phyloP scores from a whole-genome alignment of 2,888 invertebrate genomes.

The Archips crataeganus region DNA sequence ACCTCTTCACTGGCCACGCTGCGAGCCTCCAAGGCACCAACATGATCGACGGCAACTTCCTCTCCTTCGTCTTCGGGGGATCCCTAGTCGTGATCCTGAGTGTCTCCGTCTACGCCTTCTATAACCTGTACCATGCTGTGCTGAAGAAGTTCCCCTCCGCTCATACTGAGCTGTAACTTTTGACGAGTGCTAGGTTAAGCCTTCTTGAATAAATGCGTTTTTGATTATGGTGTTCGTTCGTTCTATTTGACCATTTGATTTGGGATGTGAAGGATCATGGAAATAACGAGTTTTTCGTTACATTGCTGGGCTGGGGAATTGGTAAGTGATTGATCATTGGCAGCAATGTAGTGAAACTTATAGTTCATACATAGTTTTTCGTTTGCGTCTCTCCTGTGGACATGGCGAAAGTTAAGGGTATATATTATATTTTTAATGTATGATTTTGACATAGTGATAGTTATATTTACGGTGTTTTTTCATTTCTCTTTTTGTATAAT shows the following conservation, averaged over 20 bases:
- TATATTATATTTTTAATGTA: too few species aligned
- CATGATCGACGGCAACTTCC: conserved; percentile 93
- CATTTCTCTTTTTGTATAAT: too few species aligned
- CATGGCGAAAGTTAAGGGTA: too few species aligned
- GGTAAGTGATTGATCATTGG: too few species aligned
- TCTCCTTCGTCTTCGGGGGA: conserved; percentile 93
- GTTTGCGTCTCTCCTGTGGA: too few species aligned
- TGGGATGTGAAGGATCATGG: not conserved
- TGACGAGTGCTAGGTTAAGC: conserved; percentile 43
- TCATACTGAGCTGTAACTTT: conserved; percentile 91
- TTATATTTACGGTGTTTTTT: too few species aligned
- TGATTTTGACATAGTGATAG: too few species aligned
- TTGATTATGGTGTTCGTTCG: conserved; percentile 13
- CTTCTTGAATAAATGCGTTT: conserved; percentile 43
- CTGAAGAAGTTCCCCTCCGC: conserved; percentile 93
- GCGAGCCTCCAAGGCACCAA: conserved; percentile 82
- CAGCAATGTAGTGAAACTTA: too few species aligned
- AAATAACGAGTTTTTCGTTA: too few species aligned
- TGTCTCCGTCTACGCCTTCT: conserved; percentile 94
- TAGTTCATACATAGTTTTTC: too few species aligned
- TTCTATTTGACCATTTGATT: not conserved
- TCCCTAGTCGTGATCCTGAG: conserved; percentile 92
- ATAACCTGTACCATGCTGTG: conserved; percentile 92
- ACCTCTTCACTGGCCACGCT: conserved; percentile 79
- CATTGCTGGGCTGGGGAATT: too few species aligned